phyloP scores from a whole-genome alignment of 2,797 vertebrate genomes.

The Prionace glauca region DNA sequence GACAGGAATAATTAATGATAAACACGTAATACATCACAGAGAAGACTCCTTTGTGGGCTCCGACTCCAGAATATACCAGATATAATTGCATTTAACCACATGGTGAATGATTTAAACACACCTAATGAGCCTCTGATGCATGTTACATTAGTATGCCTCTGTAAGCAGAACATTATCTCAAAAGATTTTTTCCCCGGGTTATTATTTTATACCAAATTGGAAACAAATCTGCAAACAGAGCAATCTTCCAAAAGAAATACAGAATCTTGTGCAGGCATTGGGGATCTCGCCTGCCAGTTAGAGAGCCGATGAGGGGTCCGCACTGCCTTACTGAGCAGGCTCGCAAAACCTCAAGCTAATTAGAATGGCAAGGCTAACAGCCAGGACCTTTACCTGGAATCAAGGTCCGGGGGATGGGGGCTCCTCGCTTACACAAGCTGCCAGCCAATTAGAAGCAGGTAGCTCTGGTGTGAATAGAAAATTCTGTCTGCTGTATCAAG shows the following conservation, averaged over 20 bases:
- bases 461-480: no score
- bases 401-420: no score
- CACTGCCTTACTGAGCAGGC: no score
- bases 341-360: no score
- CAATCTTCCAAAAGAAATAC: background rate
- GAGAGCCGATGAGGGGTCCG: no score
- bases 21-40: background rate
- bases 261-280: no score
- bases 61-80: background rate
- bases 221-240: background rate
- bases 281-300: no score
- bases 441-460: no score
- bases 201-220: background rate
- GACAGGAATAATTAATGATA: background rate
- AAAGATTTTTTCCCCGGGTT: background rate
- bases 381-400: no score
- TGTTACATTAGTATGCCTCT: background rate
- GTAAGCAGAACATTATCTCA: background rate
- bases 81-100: background rate
- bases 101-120: background rate
- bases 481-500: background rate
- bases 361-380: no score
- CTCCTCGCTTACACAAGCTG: no score
- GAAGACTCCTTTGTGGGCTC: background rate
- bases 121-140: background rate